phyloP scores from a whole-genome alignment of 2,113 vertebrate species.

The Boleophthalmus pectinirostris region DNA sequence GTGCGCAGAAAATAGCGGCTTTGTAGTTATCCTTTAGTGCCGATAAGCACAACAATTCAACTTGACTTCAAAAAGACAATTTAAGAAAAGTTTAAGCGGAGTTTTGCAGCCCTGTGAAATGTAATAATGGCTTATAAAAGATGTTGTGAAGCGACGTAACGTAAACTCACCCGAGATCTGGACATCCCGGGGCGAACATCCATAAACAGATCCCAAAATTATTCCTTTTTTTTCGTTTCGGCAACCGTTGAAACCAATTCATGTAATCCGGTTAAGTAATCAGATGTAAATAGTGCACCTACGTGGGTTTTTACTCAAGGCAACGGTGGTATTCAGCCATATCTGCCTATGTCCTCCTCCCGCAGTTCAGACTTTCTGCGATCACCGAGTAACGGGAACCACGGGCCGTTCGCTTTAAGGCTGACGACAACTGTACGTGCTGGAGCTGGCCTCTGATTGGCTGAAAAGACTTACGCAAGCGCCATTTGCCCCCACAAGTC shows the following conservation, averaged over 20 bases:
- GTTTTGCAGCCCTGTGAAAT: background rate
- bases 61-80: background rate
- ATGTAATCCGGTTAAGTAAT: background rate
- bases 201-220: constrained; percentile 44
- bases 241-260: background rate
- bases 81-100: background rate
- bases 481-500: constrained; percentile 36
- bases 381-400: constrained; percentile 61
- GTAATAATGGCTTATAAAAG: constrained; percentile 1
- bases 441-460: constrained; percentile 61
- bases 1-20: background rate
- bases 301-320: constrained; percentile 5
- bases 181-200: constrained; percentile 46
- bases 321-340: constrained; percentile 27
- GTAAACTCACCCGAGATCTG: constrained; percentile 66
- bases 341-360: constrained; percentile 11
- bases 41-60: background rate
- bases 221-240: background rate
- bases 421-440: constrained; percentile 65
- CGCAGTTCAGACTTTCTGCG: constrained; percentile 52
- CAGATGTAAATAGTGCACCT: background rate
- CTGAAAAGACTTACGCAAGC: constrained; percentile 3
- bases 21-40: background rate
- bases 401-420: constrained; percentile 69
- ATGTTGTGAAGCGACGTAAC: constrained; percentile 18